Evolutionary conservation across 1,140 invertebrate genomes (phyloP).

Genomic region (Ceratosolen solmsi): DNA sequence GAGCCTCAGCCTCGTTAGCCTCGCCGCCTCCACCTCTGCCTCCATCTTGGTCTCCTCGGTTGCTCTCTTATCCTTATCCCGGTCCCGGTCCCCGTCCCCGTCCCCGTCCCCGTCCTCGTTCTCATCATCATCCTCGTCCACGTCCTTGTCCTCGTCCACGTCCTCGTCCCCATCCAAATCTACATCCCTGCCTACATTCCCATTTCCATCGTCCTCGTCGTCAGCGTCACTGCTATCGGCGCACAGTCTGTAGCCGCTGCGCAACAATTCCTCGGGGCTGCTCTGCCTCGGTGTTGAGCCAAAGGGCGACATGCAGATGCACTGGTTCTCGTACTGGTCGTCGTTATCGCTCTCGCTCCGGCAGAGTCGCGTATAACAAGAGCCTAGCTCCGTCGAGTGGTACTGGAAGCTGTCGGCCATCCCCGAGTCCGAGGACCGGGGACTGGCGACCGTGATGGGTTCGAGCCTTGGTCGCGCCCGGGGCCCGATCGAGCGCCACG

Average conservation of each 20-base stretch:
- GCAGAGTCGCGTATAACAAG: constrained; percentile 55
- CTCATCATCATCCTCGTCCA: not conserved
- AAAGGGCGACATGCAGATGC: constrained; percentile 82
- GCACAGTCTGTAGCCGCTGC: not conserved
- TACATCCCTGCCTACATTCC: constrained; percentile 15
- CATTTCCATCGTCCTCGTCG: not conserved
- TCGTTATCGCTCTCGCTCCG: constrained; percentile 75
- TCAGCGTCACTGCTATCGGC: not conserved
- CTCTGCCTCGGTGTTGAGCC: constrained; percentile 78
- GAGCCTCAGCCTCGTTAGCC: constrained; percentile 11
- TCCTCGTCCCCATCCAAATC: constrained; percentile 4
- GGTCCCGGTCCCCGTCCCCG: not conserved
- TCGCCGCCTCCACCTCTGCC: not conserved
- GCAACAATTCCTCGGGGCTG: constrained; percentile 12
- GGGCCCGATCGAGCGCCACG: constrained; percentile 53
- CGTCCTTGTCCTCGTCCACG: too few species aligned
- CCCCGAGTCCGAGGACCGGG: constrained; percentile 84
- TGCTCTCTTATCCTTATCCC: not conserved
- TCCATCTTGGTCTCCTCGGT: not conserved
- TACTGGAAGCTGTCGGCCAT: constrained; percentile 83
- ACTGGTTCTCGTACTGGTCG: constrained; percentile 80
- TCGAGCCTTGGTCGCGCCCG: constrained; percentile 7
- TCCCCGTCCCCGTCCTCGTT: not conserved
- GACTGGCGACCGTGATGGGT: constrained; percentile 56
- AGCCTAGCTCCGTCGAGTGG: constrained; percentile 65